Conservation (phyloP, 2,113 vertebrate species). For the Dipodomys ordii region DNA sequence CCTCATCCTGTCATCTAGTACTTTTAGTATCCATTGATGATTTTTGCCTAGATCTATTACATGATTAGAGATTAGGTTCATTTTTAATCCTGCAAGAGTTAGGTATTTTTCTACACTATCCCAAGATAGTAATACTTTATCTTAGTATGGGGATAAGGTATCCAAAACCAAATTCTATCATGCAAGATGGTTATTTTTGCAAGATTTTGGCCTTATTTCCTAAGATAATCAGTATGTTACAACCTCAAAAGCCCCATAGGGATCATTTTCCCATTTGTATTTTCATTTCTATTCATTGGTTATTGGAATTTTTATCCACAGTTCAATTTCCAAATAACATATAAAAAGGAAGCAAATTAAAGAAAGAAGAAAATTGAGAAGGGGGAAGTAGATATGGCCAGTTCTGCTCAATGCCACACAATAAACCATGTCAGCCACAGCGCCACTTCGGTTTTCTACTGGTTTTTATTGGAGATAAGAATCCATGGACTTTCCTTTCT, state of each 20-base stretch:
- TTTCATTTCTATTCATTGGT: not conserved
- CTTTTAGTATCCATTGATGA: not conserved
- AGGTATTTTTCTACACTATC: slow-evolving; percentile 38
- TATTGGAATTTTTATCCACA: not conserved
- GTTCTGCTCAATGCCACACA: not conserved
- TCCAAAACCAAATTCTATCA: not conserved
- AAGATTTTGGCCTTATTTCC: slow-evolving; percentile 23
- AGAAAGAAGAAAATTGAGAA: not conserved
- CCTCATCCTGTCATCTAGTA: not conserved
- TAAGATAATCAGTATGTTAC: not conserved
- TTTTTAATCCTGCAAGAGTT: slow-evolving; percentile 2
- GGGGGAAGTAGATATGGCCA: not conserved
- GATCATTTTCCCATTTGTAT: not conserved
- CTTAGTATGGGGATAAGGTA: not conserved
- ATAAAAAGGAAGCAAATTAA: slow-evolving; percentile 24
- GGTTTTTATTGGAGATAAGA: too few relatives aligned
- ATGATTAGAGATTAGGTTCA: not conserved
- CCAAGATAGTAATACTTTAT: not conserved
- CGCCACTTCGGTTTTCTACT: too few relatives aligned
- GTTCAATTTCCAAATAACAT: slow-evolving; percentile 24
- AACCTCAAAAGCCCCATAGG: not conserved
- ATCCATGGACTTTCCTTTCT: too few relatives aligned
- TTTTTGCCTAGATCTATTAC: not conserved
- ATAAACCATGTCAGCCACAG: not conserved
- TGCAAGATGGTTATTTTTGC: not conserved